Evolutionary conservation across 2,797 vertebrate genomes (phyloP).

Genomic region (Natrix natrix): DNA sequence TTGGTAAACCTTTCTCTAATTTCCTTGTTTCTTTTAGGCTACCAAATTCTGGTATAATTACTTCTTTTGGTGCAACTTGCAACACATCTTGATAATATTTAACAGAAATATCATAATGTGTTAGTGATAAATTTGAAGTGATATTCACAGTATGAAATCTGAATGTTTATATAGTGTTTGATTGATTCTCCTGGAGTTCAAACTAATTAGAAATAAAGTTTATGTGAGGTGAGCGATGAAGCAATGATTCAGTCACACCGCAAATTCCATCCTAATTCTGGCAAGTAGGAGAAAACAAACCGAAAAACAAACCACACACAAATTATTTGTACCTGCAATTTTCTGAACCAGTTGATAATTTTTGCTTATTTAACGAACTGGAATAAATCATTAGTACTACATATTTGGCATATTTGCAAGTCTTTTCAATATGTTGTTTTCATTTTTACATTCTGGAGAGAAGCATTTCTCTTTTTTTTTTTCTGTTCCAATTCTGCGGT

Average conservation of each 20-base stretch:
- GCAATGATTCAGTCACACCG: conserved; percentile 42
- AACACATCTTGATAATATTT: conserved; percentile 50
- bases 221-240: conserved; percentile 47
- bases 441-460: not conserved
- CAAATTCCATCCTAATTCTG: conserved; percentile 43
- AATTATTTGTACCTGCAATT: conserved; percentile 51
- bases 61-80: conserved; percentile 28
- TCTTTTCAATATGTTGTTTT: not conserved
- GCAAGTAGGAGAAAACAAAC: not conserved
- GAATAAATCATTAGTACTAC: conserved; percentile 60
- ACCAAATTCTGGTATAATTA: not conserved
- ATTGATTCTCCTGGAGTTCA: conserved; percentile 53
- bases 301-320: not conserved
- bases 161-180: conserved; percentile 56
- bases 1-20: conserved; percentile 18
- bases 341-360: conserved; percentile 61
- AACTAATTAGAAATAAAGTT: conserved; percentile 67
- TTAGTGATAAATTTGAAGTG: conserved; percentile 64
- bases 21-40: not conserved
- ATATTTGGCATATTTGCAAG: conserved; percentile 37
- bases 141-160: conserved; percentile 58
- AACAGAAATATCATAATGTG: conserved; percentile 56
- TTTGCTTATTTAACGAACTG: conserved; percentile 61
- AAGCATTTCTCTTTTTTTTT: not conserved
- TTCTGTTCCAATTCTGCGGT: not conserved